Evolutionary conservation across 2,113 vertebrate genomes (phyloP), one percentile per base, ranked within the genome.

Genomic region (Oophaga pumilio): DNA sequence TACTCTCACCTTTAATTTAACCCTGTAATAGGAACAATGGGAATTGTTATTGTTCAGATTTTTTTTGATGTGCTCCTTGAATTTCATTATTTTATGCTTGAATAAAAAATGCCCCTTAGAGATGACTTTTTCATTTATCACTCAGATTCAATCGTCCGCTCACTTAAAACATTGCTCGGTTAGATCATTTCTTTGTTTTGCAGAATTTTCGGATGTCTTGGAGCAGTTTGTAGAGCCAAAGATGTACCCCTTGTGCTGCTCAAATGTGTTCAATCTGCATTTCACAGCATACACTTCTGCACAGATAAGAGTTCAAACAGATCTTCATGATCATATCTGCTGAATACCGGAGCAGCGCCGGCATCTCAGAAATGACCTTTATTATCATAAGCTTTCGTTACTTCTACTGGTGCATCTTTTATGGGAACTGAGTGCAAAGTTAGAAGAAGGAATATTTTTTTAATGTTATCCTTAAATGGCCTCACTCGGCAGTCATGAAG

Each of bases 271-370:
- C 68, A 15, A 5, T 15, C 26, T 18, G 69, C 8, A 20, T 43
- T 20, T 73, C 33, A 49, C 8, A 8, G 28, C 69, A 2, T 43
- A 33, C 14, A 18, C 28, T 73, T 71, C 68, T 71, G 68, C 68
- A 71, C 68, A 33, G 68, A 71, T 71, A 71, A 26, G n/a, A 10
- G 64, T 66, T 66, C 64, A 66, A 24, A 66, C 64, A 66, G 8
- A 66, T 71, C 14, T 71, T 71, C 26, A 33, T 71, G 68, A 71
- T 71, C 26, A 43, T 73, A 73, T 33, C 43, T 73, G 69, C 68
- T 69, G 68, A 69, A 33, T 14, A 28, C 68, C 26, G 24, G 68
- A 69, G 68, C 69, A 49, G 33, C 3, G 69, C 6, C 28, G 18
- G 69, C 33, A 1, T 73, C 69, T 69, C 66, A 12, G 24, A 69